Base-by-base conservation (phyloP, 2,113 vertebrate genomes). In the Platichthys stellatus region DNA sequence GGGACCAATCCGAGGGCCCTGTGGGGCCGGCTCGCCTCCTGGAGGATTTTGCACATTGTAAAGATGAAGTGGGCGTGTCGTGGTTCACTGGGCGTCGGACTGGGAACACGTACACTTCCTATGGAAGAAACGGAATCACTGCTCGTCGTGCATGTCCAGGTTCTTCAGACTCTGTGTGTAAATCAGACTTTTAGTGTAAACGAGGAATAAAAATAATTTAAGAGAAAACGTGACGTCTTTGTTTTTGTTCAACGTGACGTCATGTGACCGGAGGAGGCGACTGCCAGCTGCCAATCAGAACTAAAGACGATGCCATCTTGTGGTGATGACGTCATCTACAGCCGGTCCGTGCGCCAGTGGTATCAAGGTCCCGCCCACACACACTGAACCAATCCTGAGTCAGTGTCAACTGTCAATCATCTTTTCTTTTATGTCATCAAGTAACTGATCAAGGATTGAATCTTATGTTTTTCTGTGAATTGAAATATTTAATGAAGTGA, bases 1-100 rank as follows among this genome's bases (percentile, higher is more conserved):
- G 97, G 97, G 97, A 98, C 97, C 97, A 99, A 98, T 95, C 94
- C 31, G 26, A 28, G 24, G 24, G 24, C 24, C 24, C 24, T 24
- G 24, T 24, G 24, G 24, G 24, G 24, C 24, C 94, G 72, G 80
- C 92, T 80, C 78, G 80, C 90, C 64, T 88, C 91, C 91, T 93
- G 95, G 95, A 96, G 95, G 95, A 96, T 97, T 97, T 98, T 99
- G 97, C 97, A 98, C 97, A 98, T 96, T 97, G 96, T 98, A 97
- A 97, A 98, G 97, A 96, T 95, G 95, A 92, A 90, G 88, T 92
- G 91, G 92, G 93, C 92, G 93, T 93, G 96, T 96, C 95, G 96
- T 97, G 97, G 97, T 96, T 96, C 95, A 95, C 96, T 97, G 97
- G 97, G 97, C 97, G 92, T 97, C 95, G 95, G 96, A 95, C 95